Percentiles rank a stretch among this genome's conserved stretches.
Conservation (phyloP, 2,113 vertebrate species). For the Erythrolamprus reginae region DNA sequence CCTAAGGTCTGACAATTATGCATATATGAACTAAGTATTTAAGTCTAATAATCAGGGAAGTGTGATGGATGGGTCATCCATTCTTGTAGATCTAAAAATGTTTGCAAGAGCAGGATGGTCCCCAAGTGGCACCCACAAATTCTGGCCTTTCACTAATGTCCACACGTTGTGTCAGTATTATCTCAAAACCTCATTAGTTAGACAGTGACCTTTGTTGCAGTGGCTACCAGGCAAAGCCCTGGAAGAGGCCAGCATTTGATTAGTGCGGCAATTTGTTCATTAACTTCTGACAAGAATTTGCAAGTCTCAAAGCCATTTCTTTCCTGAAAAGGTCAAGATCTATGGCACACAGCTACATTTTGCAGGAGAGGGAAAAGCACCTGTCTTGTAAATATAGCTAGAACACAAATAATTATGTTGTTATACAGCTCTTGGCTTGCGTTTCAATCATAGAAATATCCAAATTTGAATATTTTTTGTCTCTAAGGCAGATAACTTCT, state of each 20-base stretch:
- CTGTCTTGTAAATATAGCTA: constrained; percentile 58
- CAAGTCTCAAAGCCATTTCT: constrained; percentile 68
- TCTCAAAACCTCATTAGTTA: constrained; percentile 71
- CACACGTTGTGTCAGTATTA: constrained; percentile 61
- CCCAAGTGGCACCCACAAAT: constrained; percentile 67
- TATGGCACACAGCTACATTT: constrained; percentile 5
- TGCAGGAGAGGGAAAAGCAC: constrained; percentile 31
- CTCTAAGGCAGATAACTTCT: constrained; percentile 71
- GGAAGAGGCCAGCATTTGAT: constrained; percentile 64
- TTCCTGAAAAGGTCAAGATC: constrained; percentile 69
- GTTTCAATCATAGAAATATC: constrained; percentile 37
- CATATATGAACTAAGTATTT: constrained; percentile 56
- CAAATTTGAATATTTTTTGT: constrained; percentile 56
- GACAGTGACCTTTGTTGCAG: constrained; percentile 67
- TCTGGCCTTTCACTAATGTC: constrained; percentile 66
- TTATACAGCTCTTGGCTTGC: neutral
- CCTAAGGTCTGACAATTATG: constrained; percentile 56
- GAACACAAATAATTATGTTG: constrained; percentile 30
- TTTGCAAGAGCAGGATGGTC: constrained; percentile 58
- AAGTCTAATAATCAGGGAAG: constrained; percentile 56
- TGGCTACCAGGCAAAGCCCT: constrained; percentile 64
- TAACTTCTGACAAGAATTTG: constrained; percentile 70
- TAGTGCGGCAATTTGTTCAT: constrained; percentile 73
- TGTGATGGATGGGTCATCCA: constrained; percentile 53
- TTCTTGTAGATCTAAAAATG: constrained; percentile 59